Conservation (phyloP, 1,140 invertebrate genomes). For the Potamilus streckersoni region DNA sequence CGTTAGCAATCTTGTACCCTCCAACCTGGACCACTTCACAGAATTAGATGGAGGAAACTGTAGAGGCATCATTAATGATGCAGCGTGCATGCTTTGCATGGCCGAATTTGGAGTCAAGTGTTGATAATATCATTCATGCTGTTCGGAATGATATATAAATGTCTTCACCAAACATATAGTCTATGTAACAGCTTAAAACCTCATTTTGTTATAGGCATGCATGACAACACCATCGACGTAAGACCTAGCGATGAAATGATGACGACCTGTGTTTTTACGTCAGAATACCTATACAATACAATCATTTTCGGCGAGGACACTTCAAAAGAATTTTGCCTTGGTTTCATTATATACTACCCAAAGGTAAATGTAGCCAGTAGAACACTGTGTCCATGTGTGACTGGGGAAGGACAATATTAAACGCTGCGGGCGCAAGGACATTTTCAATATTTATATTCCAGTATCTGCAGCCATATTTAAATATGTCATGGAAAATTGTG, state of each 20-base stretch:
- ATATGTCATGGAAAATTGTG: conserved; percentile 20
- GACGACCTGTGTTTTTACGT: conserved; percentile 36
- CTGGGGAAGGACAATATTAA: background rate
- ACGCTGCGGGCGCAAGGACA: conserved; percentile 4
- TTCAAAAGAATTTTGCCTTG: conserved; percentile 48
- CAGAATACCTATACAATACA: conserved; percentile 24
- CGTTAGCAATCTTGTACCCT: no score
- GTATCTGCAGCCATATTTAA: conserved; percentile 1
- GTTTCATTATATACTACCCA: conserved; percentile 46
- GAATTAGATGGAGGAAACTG: no score
- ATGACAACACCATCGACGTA: no score
- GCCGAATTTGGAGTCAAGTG: no score
- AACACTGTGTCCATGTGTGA: conserved; percentile 2
- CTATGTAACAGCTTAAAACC: no score
- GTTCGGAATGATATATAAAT: no score
- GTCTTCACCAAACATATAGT: no score
- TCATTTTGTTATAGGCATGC: no score
- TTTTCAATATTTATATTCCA: conserved; percentile 1
- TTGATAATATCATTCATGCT: no score
- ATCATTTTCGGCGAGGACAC: conserved; percentile 40
- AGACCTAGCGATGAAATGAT: conserved; percentile 30
- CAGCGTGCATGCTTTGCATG: no score
- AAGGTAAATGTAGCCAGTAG: conserved; percentile 19
- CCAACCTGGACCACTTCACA: no score
- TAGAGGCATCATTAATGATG: no score